Evolutionary conservation across 2,888 invertebrate species (phyloP).

Genomic region (Melipona beecheii): DNA sequence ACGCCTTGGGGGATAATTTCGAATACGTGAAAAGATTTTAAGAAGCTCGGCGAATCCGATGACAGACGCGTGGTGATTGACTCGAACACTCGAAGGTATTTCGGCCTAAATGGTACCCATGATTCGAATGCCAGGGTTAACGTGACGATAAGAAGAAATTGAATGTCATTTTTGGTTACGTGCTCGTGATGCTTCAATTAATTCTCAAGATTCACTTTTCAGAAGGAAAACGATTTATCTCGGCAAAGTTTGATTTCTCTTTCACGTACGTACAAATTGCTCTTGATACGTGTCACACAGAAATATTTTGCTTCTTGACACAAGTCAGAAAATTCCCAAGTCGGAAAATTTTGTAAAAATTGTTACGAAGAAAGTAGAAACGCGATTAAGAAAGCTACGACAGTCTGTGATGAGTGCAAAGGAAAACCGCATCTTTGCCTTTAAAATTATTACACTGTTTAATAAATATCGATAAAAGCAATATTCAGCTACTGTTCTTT

Average conservation of each 20-base stretch:
- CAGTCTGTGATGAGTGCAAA: no score
- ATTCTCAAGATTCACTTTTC: not conserved
- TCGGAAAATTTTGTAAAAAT: no score
- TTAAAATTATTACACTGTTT: no score
- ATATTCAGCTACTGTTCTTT: no score
- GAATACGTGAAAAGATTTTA: slow-evolving; percentile 57
- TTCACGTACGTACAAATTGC: not conserved
- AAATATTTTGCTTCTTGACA: not conserved
- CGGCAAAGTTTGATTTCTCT: not conserved
- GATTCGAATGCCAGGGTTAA: slow-evolving; percentile 13
- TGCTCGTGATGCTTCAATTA: not conserved
- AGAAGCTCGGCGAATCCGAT: slow-evolving; percentile 21
- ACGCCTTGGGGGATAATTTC: slow-evolving; percentile 50
- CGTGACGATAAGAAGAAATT: slow-evolving; percentile 49
- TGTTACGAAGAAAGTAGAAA: no score
- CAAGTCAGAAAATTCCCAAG: no score
- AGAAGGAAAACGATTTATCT: not conserved
- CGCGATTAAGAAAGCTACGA: no score
- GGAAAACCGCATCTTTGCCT: no score
- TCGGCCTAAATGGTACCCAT: slow-evolving; percentile 34
- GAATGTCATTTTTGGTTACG: slow-evolving; percentile 12
- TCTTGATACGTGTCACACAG: not conserved
- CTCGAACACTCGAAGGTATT: slow-evolving; percentile 45
- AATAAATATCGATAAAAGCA: no score
- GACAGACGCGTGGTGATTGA: slow-evolving; percentile 58